Conservation (phyloP, 2,888 invertebrate genomes). For the Yponomeuta cagnagella region DNA sequence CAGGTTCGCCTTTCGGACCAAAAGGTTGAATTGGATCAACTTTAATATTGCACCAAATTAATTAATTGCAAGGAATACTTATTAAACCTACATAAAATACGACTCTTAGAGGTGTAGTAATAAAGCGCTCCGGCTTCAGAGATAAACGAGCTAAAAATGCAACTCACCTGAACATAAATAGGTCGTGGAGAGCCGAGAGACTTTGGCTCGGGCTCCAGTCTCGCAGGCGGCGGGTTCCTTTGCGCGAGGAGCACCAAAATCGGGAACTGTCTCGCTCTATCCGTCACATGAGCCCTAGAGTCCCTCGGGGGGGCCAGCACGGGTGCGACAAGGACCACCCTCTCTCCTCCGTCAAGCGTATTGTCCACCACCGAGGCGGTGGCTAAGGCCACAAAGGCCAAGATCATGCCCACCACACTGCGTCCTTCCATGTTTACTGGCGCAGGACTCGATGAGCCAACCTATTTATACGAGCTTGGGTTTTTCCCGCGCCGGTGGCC, state of each 20-base stretch:
- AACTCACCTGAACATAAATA: constrained; percentile 60
- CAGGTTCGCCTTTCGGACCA: too few relatives aligned
- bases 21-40: too few relatives aligned
- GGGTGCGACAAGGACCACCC: constrained; percentile 57
- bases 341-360: constrained; percentile 46
- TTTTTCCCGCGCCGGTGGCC: constrained; percentile 43
- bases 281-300: constrained; percentile 47
- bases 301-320: constrained; percentile 62
- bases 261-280: constrained; percentile 60
- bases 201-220: constrained; percentile 45
- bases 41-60: too few relatives aligned
- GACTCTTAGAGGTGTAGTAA: too few relatives aligned
- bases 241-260: constrained; percentile 55
- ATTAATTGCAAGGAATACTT: too few relatives aligned
- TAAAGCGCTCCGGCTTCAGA: too few relatives aligned
- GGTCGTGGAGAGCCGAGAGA: constrained; percentile 50
- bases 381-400: constrained; percentile 43
- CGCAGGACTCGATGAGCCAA: constrained; percentile 51
- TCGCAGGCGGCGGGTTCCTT: constrained; percentile 31
- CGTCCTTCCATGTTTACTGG: constrained; percentile 65
- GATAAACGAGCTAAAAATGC: neutral
- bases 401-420: constrained; percentile 44
- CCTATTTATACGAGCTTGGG: constrained; percentile 59
- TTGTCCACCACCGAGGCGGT: constrained; percentile 53
- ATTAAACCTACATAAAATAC: too few relatives aligned